Evolutionary conservation across 2,797 vertebrate genomes (phyloP).

Genomic region (Bryconaethiops microstoma): DNA sequence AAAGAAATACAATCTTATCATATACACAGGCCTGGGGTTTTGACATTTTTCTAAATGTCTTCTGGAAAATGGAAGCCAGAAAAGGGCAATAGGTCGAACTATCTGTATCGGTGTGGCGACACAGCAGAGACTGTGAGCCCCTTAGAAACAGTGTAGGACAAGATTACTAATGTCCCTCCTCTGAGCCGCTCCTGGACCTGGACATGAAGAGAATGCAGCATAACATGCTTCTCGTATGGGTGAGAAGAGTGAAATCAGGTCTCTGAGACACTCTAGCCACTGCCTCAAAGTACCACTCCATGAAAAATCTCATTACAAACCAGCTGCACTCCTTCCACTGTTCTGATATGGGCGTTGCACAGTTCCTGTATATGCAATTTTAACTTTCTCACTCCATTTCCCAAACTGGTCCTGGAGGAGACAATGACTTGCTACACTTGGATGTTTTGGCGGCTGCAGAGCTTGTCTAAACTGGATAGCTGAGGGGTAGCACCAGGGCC

Average conservation of each 20-base stretch:
- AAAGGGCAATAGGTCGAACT: constrained; percentile 20
- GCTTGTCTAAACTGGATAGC: background rate
- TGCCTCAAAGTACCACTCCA: constrained; percentile 15
- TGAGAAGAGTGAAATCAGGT: constrained; percentile 4
- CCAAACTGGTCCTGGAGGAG: background rate
- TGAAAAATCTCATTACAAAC: background rate
- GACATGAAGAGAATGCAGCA: background rate
- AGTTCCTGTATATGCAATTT: background rate
- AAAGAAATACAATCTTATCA: constrained; percentile 27
- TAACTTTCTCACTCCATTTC: background rate
- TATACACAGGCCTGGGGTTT: background rate
- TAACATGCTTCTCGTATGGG: background rate
- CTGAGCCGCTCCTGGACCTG: background rate
- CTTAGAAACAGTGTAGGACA: constrained; percentile 15
- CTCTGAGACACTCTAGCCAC: constrained; percentile 17
- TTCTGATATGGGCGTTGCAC: background rate
- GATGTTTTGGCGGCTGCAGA: background rate
- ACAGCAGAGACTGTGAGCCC: background rate
- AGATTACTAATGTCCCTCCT: constrained; percentile 11
- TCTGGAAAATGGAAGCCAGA: background rate
- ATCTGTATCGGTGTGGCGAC: background rate
- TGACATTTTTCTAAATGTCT: constrained; percentile 27
- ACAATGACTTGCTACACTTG: background rate
- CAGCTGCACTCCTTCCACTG: constrained; percentile 14
- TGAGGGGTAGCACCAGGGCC: background rate